phyloP scores from a whole-genome alignment of 2,888 invertebrate species.

The Fragum sueziense region DNA sequence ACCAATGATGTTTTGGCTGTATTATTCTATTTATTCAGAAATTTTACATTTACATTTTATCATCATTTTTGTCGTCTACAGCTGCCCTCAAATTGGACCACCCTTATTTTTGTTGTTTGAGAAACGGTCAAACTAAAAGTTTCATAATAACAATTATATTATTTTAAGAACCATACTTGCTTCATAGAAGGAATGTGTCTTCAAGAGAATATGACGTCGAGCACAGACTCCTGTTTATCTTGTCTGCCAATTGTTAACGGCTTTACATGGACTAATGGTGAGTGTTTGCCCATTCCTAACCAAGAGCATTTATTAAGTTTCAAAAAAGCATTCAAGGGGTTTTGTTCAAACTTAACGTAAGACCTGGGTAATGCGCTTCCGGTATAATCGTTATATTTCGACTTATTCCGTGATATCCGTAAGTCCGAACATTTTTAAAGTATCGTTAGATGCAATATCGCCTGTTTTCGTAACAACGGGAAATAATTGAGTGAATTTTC shows the following conservation, averaged over 20 bases:
- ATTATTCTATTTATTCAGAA: background rate
- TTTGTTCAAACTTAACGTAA: no score
- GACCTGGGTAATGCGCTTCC: no score
- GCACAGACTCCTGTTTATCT: background rate
- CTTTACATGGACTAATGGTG: background rate
- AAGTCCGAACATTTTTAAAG: no score
- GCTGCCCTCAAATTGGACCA: background rate
- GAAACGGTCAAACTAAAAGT: background rate
- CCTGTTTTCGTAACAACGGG: no score
- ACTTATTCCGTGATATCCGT: no score
- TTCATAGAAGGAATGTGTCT: background rate
- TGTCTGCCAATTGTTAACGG: background rate
- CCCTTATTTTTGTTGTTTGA: background rate
- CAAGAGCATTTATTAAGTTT: no score
- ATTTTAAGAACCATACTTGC: background rate
- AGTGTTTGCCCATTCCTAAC: no score
- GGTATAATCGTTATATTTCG: no score
- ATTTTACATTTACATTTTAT: background rate
- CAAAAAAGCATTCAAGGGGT: no score
- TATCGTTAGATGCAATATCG: no score
- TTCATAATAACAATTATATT: background rate
- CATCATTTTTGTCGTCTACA: no score
- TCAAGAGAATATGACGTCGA: background rate
- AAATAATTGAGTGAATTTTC: no score
- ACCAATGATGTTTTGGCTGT: background rate